A percentile compares a stretch with the other conserved stretches of the same genome.
phyloP scores from a whole-genome alignment of 2,797 vertebrate genomes.

The Rhabdophis nuchalis region DNA sequence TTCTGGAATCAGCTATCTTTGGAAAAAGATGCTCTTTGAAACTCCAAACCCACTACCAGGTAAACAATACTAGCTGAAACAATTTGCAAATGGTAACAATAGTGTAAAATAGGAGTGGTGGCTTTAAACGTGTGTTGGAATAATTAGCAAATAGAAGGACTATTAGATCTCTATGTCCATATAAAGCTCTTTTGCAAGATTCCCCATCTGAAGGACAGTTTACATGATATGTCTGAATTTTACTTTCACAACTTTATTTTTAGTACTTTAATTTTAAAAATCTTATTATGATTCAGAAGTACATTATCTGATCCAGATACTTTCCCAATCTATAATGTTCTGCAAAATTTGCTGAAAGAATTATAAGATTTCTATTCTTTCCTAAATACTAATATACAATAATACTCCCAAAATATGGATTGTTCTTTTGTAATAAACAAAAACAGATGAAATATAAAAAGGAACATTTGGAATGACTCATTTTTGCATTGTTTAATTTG shows the following conservation, averaged over 20 bases:
- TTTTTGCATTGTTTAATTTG: background rate
- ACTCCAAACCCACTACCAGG: background rate
- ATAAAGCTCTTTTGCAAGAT: background rate
- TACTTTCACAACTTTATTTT: background rate
- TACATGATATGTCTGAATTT: background rate
- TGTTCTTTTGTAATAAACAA: background rate
- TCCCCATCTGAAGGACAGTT: background rate
- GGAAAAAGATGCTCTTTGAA: background rate
- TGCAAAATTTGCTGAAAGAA: background rate
- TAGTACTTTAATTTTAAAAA: background rate
- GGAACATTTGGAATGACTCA: background rate
- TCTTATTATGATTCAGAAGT: background rate
- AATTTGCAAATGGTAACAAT: background rate
- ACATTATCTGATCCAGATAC: background rate
- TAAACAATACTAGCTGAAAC: background rate
- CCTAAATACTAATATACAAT: conserved; percentile 13
- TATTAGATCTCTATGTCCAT: background rate
- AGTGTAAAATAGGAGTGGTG: background rate
- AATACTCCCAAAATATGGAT: background rate
- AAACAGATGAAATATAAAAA: background rate
- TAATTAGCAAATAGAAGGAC: background rate
- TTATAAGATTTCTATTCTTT: conserved; percentile 4
- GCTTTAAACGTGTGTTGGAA: background rate
- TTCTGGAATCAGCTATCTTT: background rate
- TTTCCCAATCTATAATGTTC: background rate